phyloP scores from a whole-genome alignment of 1,140 invertebrate species.

The Panagrolaimus sp. region DNA sequence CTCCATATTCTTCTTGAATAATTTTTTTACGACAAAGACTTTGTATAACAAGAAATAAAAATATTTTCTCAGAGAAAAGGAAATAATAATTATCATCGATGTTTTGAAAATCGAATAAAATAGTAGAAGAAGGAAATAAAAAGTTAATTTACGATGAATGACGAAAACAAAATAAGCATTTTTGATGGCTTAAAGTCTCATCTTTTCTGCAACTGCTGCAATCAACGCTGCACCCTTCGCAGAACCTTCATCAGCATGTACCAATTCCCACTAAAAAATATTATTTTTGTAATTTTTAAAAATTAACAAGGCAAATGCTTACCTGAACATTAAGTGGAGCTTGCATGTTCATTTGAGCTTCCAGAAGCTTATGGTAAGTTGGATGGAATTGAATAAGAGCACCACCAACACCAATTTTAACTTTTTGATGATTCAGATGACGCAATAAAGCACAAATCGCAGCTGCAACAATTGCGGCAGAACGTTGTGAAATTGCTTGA shows the following conservation, averaged over 20 bases:
- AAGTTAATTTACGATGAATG: too few species aligned
- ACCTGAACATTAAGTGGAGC: slow-evolving; percentile 51
- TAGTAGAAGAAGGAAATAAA: too few species aligned
- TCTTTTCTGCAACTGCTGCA: slow-evolving; percentile 54
- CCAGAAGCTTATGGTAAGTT: slow-evolving; percentile 53
- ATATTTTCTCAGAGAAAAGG: too few species aligned
- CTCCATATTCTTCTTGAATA: too few species aligned
- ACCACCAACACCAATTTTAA: slow-evolving; percentile 58
- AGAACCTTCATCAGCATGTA: slow-evolving; percentile 56
- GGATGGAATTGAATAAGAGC: slow-evolving; percentile 59
- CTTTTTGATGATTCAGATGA: slow-evolving; percentile 41
- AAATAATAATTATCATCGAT: too few species aligned
- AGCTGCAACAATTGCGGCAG: slow-evolving; percentile 56
- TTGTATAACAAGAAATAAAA: too few species aligned
- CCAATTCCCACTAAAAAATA: slow-evolving; percentile 55
- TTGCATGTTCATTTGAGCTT: slow-evolving; percentile 47
- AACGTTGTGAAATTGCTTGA: slow-evolving; percentile 51
- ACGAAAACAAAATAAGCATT: background rate
- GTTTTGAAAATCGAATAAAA: too few species aligned
- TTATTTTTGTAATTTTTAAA: background rate
- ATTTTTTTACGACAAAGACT: too few species aligned
- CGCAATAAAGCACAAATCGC: slow-evolving; percentile 55
- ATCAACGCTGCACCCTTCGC: slow-evolving; percentile 55
- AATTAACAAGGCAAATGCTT: slow-evolving; percentile 24
- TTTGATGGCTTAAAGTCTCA: slow-evolving; percentile 42